These are phyloP conservation scores for Lagorchestes hirsutus DNA, from an alignment of 2,797 vertebrate species.

Conservation along the genomic window DNA sequence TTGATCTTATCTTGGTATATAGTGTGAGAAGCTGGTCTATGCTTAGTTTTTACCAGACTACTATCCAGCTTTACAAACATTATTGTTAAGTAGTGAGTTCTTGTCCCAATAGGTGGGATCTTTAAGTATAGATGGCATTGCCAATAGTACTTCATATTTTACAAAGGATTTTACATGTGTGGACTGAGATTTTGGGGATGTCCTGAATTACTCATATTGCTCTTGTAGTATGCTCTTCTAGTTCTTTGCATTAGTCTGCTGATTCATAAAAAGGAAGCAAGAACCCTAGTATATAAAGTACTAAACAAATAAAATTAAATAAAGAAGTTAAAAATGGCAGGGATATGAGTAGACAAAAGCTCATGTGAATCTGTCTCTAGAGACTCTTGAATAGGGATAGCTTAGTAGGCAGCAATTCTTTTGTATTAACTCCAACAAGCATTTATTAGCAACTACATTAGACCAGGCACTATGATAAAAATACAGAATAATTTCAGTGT, in stretches of 20 bases:
- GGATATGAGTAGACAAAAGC: neutral
- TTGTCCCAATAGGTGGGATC: neutral
- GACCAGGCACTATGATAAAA: neutral
- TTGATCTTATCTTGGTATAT: neutral
- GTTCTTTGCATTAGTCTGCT: neutral
- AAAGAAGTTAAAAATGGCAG: neutral
- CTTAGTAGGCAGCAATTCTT: neutral
- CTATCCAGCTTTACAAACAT: neutral
- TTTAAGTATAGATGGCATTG: neutral
- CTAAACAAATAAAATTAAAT: neutral
- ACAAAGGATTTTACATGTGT: neutral
- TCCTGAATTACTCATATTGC: neutral
- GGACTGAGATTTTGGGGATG: neutral
- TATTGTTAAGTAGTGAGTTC: neutral
- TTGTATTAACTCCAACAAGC: neutral
- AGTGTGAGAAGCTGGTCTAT: neutral
- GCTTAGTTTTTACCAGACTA: neutral
- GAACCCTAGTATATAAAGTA: neutral
- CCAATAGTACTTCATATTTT: neutral
- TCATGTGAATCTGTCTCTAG: neutral
- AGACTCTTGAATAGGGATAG: neutral
- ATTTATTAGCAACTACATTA: neutral
- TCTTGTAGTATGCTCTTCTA: neutral
- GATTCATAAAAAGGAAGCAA: neutral
- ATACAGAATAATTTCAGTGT: neutral